Evolutionary conservation across 2,797 vertebrate species (phyloP), one percentile per base, ranked within the genome.

Genomic region (Pteronotus mesoamericanus): DNA sequence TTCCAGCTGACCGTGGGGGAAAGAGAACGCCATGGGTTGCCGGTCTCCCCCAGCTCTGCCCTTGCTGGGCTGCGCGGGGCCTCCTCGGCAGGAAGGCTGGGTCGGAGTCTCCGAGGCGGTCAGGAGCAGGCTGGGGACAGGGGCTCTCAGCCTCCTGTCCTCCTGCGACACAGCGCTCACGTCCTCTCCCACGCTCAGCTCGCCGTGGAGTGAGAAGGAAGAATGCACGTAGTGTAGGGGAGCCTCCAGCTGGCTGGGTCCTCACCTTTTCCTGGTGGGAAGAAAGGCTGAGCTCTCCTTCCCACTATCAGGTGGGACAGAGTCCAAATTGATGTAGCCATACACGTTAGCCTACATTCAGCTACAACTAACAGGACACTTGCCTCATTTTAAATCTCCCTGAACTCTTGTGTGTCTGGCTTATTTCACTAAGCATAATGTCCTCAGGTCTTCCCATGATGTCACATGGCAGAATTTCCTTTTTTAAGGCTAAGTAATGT

Each of bases 151-250:
- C 1, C 3, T n/a, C 39, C 42, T 14, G 12, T 68, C 16, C 26
- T 44, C 32, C 22, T 37, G 4, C 6, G n/a, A n/a, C 8, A 9
- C 14, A 19, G 53, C 0, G 0, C 44, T n/a, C 11, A 10, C 3
- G 16, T 5, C 21, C 24, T 61, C 51, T 12, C 3, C 22, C 48
- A 7, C 29, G 1, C 18, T 42, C 59, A 9, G 5, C 19, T 16
- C 9, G 3, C 6, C 2, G 0, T 32, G 39, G 12, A 1, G 0
- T 21, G 37, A 44, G 55, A n/a, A 75, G 37, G 14, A 46, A n/a
- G 39, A 46, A 16, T 5, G 0, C 19, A 9, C 9, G 2, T 6
- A 32, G 82, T 16, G 21, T 18, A 2, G 24, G 4, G 44, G 29
- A 4, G 34, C 34, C 78, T 69, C n/a, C 16, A 6, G 9, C 39